Base-by-base conservation (phyloP, 2,888 invertebrate genomes). In the Mythimna impura region DNA sequence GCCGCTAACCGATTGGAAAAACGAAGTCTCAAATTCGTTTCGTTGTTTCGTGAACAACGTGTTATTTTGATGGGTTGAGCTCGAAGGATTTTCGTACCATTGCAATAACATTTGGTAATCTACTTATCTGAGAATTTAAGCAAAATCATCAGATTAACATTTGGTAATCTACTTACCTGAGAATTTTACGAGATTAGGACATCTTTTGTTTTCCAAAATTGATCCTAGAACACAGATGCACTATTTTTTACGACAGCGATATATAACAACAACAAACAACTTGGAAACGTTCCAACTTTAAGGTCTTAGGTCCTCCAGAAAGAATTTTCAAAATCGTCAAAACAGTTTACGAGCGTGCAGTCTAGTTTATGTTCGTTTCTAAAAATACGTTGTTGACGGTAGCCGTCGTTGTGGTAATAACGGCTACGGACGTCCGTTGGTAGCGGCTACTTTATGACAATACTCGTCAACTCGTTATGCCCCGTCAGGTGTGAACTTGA, bases 401-500 rank as follows among this genome's bases (percentile, higher is more conserved):
- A 57, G 52, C 50, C 43, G 65, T 52, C 12, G 43, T 61, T 50
- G 57, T 40, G 40, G 43, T 34, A 36, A 50, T 66, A 68, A 69
- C 52, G 63, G 50, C 52, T 20, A n/a, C 43, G 47, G 47, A n/a
- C 50, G 50, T 55, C 62, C 57, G 54, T 54, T 65, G 60, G 64
- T 67, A 70, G 66, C 73, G 64, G 70, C 25, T 67, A 64, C 71
- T 86, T 87, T 87, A 86, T 76, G 79, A 70, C 82, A 66, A 58
- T 62, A 62, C 62, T 57, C 83, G 76, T 78, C 66, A 79, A 71
- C 72, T 71, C 65, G 66, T 77, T 86, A 89, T 73, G 82, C 81
- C 78, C 84, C 78, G 80, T 80, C 84, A 82, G 86, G 83, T 84
- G 85, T 87, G 87, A 90, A 89, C 84, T 86, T 86, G 88, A 89